phyloP scores from a whole-genome alignment of 2,113 vertebrate species.

The Electrona antarctica region DNA sequence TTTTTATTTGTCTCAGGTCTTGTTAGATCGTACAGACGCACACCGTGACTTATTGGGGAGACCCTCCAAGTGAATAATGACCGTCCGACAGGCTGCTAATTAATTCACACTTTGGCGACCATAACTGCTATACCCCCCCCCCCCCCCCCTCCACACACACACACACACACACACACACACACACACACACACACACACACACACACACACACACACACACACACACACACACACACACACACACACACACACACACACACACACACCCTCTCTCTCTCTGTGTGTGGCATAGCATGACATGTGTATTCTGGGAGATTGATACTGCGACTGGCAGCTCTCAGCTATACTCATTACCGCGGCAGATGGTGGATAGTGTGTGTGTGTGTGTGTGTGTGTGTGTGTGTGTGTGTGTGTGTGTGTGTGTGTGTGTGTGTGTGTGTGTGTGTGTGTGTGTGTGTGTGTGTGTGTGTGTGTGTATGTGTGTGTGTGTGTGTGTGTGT shows the following conservation, averaged over 20 bases:
- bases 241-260: too few species aligned
- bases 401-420: background rate
- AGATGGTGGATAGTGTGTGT: slow-evolving; percentile 40
- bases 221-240: too few species aligned
- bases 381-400: slow-evolving; percentile 12
- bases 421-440: background rate
- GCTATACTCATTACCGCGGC: slow-evolving; percentile 47
- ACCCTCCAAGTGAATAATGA: slow-evolving; percentile 47
- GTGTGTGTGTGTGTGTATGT: too few species aligned
- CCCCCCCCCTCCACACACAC: slow-evolving; percentile 2
- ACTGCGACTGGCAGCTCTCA: slow-evolving; percentile 32
- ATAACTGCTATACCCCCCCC: slow-evolving; percentile 29
- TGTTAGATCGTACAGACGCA: slow-evolving; percentile 59
- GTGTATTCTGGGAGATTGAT: slow-evolving; percentile 60
- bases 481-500: too few species aligned
- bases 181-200: too few species aligned
- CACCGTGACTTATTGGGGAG: slow-evolving; percentile 50
- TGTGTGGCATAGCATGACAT: slow-evolving; percentile 22
- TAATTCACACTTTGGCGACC: slow-evolving; percentile 63
- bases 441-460: background rate
- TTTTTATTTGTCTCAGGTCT: slow-evolving; percentile 8
- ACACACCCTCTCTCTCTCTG: slow-evolving; percentile 20
- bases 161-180: too few species aligned
- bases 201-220: too few species aligned
- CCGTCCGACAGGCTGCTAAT: slow-evolving; percentile 55